Conservation (phyloP, 2,888 invertebrate species). For the Rhabditoides inermis region DNA sequence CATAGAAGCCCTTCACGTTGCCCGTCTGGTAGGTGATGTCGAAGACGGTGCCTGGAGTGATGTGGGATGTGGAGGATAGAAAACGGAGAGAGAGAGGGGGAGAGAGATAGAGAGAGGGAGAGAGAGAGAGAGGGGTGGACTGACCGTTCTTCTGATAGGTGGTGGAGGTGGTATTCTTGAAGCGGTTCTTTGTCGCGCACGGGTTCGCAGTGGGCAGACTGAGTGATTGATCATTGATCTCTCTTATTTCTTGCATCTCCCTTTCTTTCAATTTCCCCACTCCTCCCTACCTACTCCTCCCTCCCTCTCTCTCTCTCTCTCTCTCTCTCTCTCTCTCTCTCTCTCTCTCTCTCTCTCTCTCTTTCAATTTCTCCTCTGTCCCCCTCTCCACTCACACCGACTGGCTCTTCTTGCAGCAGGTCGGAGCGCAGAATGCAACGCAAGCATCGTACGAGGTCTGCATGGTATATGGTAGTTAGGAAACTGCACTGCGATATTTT, state of each 20-base stretch:
- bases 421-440: constrained; percentile 24
- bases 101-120: too few species aligned
- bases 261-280: too few species aligned
- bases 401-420: constrained; percentile 18
- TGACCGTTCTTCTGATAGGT: too few species aligned
- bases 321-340: neutral
- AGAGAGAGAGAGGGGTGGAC: too few species aligned
- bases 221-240: too few species aligned
- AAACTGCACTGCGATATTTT: too few species aligned
- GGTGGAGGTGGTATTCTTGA: constrained; percentile 19
- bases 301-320: neutral
- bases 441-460: constrained; percentile 26
- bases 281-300: constrained; percentile 16
- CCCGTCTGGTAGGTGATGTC: constrained; percentile 41
- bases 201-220: too few species aligned
- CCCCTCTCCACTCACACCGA: constrained; percentile 9
- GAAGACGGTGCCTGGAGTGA: constrained; percentile 19
- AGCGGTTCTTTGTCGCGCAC: constrained; percentile 29
- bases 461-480: too few species aligned
- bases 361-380: constrained; percentile 4
- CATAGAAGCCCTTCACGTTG: constrained; percentile 36
- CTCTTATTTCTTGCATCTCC: too few species aligned
- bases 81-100: too few species aligned
- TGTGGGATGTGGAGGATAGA: constrained; percentile 22
- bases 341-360: neutral